These are phyloP conservation scores for Agriopis aurantiaria DNA, from an alignment of 2,888 invertebrate genomes.

Conservation along the genomic window DNA sequence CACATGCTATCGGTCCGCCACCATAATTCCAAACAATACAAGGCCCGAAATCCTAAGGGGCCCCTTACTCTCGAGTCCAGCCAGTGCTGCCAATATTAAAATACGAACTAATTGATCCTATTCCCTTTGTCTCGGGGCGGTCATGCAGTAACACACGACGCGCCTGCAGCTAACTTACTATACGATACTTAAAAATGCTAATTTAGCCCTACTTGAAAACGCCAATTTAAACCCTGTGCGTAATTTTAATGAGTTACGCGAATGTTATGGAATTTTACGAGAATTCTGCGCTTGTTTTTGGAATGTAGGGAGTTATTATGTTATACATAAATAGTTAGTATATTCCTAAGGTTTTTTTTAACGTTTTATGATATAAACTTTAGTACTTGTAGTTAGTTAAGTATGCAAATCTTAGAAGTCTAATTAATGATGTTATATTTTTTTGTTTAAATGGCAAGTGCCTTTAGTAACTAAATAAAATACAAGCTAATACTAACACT, in stretches of 20 bases:
- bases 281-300: conserved; percentile 1
- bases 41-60: no score
- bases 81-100: conserved; percentile 35
- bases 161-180: conserved; percentile 37
- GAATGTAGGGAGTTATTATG: background rate
- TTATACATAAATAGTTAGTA: no score
- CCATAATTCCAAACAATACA: no score
- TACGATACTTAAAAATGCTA: conserved; percentile 16
- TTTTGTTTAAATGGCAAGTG: no score
- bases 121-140: conserved; percentile 50
- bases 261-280: conserved; percentile 5
- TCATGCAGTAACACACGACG: conserved; percentile 51
- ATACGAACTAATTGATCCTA: conserved; percentile 38
- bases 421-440: no score
- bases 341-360: background rate
- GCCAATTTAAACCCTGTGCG: conserved; percentile 20
- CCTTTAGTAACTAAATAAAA: no score
- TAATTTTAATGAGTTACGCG: conserved; percentile 22
- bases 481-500: no score
- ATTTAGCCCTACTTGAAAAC: conserved; percentile 8
- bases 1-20: no score
- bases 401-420: no score
- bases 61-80: no score
- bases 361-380: no score
- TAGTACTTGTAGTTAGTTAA: no score